Conservation (phyloP, 2,113 vertebrate genomes). For the Patagioenas fasciata region DNA sequence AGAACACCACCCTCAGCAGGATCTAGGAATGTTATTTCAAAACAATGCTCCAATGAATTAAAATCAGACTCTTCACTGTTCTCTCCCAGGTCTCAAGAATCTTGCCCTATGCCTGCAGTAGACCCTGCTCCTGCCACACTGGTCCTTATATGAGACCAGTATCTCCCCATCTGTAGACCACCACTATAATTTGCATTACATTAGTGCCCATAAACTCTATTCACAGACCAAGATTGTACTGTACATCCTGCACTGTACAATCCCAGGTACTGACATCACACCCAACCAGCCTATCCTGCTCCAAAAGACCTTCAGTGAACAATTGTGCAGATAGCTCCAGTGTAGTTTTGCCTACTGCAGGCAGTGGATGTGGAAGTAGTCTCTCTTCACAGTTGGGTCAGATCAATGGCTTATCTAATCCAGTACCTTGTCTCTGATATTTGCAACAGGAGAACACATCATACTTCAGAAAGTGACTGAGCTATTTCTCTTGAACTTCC, state of each 20-base stretch:
- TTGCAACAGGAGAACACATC: not conserved
- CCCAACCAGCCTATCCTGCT: accelerated
- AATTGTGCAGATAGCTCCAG: not conserved
- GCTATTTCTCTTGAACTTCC: not conserved
- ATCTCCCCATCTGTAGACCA: not conserved
- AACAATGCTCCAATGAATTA: not conserved
- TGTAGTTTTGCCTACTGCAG: not conserved
- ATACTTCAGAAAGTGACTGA: not conserved
- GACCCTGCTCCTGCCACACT: not conserved
- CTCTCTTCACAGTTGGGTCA: not conserved
- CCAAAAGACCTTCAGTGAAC: not conserved
- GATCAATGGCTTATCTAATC: not conserved
- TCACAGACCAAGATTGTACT: not conserved
- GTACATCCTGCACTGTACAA: not conserved
- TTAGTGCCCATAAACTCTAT: not conserved
- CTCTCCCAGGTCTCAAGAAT: not conserved
- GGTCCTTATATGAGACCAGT: not conserved
- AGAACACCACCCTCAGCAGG: not conserved
- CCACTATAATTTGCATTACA: not conserved
- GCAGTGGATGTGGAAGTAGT: not conserved
- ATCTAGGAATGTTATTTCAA: not conserved
- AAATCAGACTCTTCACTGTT: not conserved
- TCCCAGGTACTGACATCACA: not conserved
- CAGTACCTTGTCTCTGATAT: not conserved
- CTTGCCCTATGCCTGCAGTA: not conserved